Percentiles rank a stretch among this genome's conserved stretches.
phyloP scores from a whole-genome alignment of 2,113 vertebrate species.

The Epinephelus cyanopodus region DNA sequence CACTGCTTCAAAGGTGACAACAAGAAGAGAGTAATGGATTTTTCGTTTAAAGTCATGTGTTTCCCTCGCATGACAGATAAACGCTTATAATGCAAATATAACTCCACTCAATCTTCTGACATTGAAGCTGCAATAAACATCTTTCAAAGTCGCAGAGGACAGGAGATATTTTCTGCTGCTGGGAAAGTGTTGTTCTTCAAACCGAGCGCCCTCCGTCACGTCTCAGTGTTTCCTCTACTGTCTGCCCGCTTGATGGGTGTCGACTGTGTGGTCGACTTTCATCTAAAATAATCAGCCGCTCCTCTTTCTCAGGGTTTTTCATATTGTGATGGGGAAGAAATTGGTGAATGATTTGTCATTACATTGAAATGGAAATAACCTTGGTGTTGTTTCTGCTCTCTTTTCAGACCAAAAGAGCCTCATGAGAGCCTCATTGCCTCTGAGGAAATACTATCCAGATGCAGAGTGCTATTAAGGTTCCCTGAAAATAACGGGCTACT shows the following conservation, averaged over 20 bases:
- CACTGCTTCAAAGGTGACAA: constrained; percentile 12
- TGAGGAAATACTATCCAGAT: constrained; percentile 44
- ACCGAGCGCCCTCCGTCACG: neutral
- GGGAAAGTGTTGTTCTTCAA: constrained; percentile 22
- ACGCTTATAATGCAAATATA: constrained; percentile 32
- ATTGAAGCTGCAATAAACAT: neutral
- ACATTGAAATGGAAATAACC: constrained; percentile 59
- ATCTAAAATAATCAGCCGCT: constrained; percentile 52
- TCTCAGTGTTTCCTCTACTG: constrained; percentile 22
- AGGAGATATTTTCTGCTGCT: constrained; percentile 18
- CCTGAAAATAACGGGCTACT: constrained; percentile 37
- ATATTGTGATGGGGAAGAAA: constrained; percentile 42
- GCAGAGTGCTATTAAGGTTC: constrained; percentile 34
- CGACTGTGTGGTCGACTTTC: constrained; percentile 41
- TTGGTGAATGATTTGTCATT: constrained; percentile 51
- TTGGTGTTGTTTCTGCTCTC: constrained; percentile 50
- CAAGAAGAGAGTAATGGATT: neutral
- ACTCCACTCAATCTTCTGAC: constrained; percentile 32
- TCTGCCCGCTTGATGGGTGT: constrained; percentile 37
- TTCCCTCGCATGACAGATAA: constrained; percentile 21
- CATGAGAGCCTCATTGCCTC: constrained; percentile 5
- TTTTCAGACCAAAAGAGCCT: constrained; percentile 42
- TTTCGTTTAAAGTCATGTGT: constrained; percentile 34
- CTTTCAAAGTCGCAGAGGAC: constrained; percentile 22
- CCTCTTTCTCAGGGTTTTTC: constrained; percentile 34